phyloP scores from a whole-genome alignment of 2,888 invertebrate genomes.

The Phymatocera aterrima region DNA sequence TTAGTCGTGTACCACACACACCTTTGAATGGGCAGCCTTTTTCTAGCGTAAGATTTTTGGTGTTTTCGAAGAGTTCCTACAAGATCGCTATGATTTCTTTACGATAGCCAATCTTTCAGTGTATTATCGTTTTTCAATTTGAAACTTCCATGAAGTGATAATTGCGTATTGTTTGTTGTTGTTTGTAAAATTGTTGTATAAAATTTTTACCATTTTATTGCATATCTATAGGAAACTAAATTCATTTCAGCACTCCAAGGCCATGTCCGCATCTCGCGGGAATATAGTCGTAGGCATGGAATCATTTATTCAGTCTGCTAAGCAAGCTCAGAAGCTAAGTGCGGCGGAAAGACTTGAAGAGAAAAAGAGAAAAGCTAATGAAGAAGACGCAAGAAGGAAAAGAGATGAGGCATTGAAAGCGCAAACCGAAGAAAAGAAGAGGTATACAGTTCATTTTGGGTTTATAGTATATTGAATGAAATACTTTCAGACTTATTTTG shows the following conservation, averaged over 20 bases:
- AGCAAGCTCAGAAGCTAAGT: slow-evolving; percentile 64
- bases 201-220: no score
- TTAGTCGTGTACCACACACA: slow-evolving; percentile 63
- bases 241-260: slow-evolving; percentile 57
- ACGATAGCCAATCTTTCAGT: not conserved
- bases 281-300: slow-evolving; percentile 66
- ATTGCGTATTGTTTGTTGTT: no score
- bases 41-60: slow-evolving; percentile 53
- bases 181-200: not conserved
- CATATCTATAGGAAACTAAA: no score
- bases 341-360: slow-evolving; percentile 65
- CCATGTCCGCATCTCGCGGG: slow-evolving; percentile 70
- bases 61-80: not conserved
- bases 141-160: not conserved
- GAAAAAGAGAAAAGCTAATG: slow-evolving; percentile 69
- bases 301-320: slow-evolving; percentile 63
- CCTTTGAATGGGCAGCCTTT: slow-evolving; percentile 59
- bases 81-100: slow-evolving; percentile 24
- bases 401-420: slow-evolving; percentile 79
- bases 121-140: not conserved
- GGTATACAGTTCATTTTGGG: slow-evolving; percentile 65
- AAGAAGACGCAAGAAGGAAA: slow-evolving; percentile 78
- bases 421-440: slow-evolving; percentile 78
- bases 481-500: not conserved
- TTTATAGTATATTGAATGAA: not conserved